These are phyloP conservation scores for Speoplatyrhinus poulsoni DNA, from an alignment of 2,113 vertebrate genomes.

Conservation along the genomic window DNA sequence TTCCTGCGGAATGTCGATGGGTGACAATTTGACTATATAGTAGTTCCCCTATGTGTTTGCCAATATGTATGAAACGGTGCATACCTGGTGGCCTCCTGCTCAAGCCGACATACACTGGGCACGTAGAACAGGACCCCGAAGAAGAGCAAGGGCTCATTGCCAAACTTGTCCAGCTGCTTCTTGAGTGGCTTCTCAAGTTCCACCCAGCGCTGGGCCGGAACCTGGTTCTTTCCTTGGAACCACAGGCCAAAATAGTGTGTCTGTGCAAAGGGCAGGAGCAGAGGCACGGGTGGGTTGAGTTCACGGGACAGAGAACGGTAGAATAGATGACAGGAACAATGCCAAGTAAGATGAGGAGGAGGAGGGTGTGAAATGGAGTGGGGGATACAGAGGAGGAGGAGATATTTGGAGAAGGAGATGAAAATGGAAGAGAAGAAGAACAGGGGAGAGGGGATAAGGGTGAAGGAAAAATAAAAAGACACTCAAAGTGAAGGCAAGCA, in stretches of 20 bases:
- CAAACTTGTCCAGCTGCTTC: constrained; percentile 98
- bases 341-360: not conserved
- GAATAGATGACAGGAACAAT: not conserved
- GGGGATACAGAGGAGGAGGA: constrained; percentile 25
- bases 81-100: constrained; percentile 93
- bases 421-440: constrained; percentile 5
- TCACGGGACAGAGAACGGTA: not conserved
- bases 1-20: too few relatives aligned
- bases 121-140: constrained; percentile 99
- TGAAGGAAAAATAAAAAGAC: constrained; percentile 18
- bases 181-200: constrained; percentile 97
- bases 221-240: constrained; percentile 93
- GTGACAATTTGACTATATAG: not conserved
- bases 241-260: constrained; percentile 94
- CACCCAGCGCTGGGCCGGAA: constrained; percentile 91
- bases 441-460: not conserved
- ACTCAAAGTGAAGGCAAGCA: constrained; percentile 6
- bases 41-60: not conserved
- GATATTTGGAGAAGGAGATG: constrained; percentile 7
- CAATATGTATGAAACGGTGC: not conserved
- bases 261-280: constrained; percentile 67
- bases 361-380: not conserved
- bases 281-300: not conserved
- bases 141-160: constrained; percentile 92
- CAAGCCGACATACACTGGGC: constrained; percentile 87